Conservation (phyloP, 2,113 vertebrate genomes). For the Melospiza melodia region DNA sequence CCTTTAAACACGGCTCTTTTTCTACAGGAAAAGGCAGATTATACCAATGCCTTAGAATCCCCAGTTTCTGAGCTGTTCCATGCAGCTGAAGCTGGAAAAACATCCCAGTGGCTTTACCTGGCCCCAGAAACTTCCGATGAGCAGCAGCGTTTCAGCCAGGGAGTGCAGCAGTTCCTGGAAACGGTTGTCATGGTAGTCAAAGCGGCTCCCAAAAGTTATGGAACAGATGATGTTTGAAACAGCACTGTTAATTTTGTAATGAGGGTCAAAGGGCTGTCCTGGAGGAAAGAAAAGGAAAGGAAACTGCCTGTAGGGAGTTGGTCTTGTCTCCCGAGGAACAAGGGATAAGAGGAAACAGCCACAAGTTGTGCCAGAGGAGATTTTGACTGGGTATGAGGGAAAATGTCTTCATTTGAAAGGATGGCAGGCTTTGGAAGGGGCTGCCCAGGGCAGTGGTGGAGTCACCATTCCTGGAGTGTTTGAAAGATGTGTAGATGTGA, state of each 20-base stretch:
- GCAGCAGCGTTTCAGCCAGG: slow-evolving; percentile 69
- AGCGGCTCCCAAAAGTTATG: slow-evolving; percentile 85
- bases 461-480: neutral
- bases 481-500: neutral
- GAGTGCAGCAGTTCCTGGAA: slow-evolving; percentile 80
- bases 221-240: slow-evolving; percentile 85
- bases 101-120: slow-evolving; percentile 62
- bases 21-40: neutral
- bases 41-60: neutral
- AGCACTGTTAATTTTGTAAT: slow-evolving; percentile 76
- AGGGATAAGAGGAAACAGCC: neutral
- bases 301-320: neutral
- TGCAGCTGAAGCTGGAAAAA: neutral
- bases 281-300: neutral
- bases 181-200: slow-evolving; percentile 81
- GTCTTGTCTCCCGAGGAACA: neutral
- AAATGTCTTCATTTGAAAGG: neutral
- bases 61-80: neutral
- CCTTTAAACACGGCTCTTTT: neutral
- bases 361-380: neutral
- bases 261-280: slow-evolving; percentile 81
- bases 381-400: neutral
- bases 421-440: neutral
- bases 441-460: neutral
- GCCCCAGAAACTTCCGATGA: slow-evolving; percentile 49